Evolutionary conservation across 2,113 vertebrate species (phyloP), one percentile per base, ranked within the genome.

Genomic region (Nettapus auritus): DNA sequence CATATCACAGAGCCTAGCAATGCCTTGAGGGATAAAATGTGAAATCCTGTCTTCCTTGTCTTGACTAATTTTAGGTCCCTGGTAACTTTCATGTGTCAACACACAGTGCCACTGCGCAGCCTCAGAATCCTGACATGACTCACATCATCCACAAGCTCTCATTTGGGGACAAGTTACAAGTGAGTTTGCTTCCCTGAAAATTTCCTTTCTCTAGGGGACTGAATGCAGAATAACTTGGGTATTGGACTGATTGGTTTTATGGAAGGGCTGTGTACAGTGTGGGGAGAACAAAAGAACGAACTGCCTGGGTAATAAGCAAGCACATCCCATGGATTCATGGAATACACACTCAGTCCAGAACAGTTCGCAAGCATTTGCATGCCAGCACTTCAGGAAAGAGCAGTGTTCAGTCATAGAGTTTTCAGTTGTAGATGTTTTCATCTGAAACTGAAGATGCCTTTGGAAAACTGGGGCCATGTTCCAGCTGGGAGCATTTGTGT

Each of bases 81-180:
- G 99, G 99, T 89, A 99, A 99, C 97, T 99, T 99, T 95, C 99
- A 99, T 3, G 98, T 99, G 92, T 99, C 99, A 17, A 99, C 99
- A 5, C 99, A 99, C 97, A 99, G 99, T n/a, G 99, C 99, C 70
- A 99, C 99, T 7, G 99, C 99, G 8, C 99, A 99, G 97, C 99
- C 99, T 31, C 98, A 99, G 96, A 99, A 97, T 96, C 99, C 99
- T 13, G 99, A 99, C 96, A 99, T 99, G 99, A 99, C 99, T 83
- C 99, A 99, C 42, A 38, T 97, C 95, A 99, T 99, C 96, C 99
- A 99, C 97, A 99, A 99, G 95, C 98, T 99, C 64, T 98, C 98
- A 69, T 99, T 99, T 91, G 99, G 99, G 85, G 99, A 99, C 92
- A 99, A 98, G 59, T 96, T 99, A 4, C 98, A 99, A 98, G 99